Conservation (phyloP, 2,113 vertebrate genomes). For the Fulica atra region DNA sequence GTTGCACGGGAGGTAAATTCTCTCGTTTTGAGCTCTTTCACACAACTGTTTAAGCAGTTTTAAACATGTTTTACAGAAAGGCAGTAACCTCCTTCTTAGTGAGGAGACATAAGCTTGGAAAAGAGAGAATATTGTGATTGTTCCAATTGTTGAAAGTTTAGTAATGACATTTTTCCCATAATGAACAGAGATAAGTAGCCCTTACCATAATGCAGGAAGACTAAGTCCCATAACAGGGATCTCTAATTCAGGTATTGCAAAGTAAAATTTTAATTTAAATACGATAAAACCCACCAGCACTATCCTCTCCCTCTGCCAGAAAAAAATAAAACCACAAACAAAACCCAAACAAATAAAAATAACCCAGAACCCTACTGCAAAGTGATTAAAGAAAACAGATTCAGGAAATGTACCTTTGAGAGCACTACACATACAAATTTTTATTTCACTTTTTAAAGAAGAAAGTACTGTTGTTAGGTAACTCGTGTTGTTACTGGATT, state of each 20-base stretch:
- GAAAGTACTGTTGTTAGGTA: background rate
- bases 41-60: background rate
- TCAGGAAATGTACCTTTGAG: background rate
- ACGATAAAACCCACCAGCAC: too few relatives aligned
- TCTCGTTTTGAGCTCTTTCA: background rate
- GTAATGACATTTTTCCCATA: background rate
- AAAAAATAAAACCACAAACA: too few relatives aligned
- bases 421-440: background rate
- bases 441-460: background rate
- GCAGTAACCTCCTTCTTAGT: background rate
- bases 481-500: background rate
- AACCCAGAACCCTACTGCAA: background rate
- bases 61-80: background rate
- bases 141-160: background rate
- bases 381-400: background rate
- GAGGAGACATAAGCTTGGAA: fast-evolving
- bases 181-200: background rate
- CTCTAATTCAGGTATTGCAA: background rate
- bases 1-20: background rate
- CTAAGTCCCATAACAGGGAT: fast-evolving
- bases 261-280: too few relatives aligned
- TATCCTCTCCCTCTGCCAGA: too few relatives aligned
- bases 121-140: background rate
- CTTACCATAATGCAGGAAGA: background rate
- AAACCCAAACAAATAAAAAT: background rate